Evolutionary conservation across 2,113 vertebrate genomes (phyloP).

Genomic region (Thamnaconus septentrionalis): DNA sequence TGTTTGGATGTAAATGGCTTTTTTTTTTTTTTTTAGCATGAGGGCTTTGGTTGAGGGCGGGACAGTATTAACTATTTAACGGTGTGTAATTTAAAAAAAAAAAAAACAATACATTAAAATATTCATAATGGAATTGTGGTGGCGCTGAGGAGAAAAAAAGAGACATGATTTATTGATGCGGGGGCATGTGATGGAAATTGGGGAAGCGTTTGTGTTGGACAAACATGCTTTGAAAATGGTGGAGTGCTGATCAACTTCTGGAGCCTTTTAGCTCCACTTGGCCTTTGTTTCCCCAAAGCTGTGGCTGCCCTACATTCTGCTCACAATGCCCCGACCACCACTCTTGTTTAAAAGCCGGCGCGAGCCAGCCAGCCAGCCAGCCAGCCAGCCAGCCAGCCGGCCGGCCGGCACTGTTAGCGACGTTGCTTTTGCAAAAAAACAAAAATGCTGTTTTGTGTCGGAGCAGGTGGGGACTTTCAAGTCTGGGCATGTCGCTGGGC

Average conservation of each 20-base stretch:
- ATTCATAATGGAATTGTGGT: conserved; percentile 61
- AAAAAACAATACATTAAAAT: conserved; percentile 63
- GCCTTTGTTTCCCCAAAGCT: conserved; percentile 1
- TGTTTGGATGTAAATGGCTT: conserved; percentile 38
- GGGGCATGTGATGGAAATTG: conserved; percentile 41
- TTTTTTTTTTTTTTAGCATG: not conserved
- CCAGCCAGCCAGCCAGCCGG: not conserved
- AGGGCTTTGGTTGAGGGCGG: conserved; percentile 17
- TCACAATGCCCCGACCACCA: not conserved
- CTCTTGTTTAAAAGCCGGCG: not conserved
- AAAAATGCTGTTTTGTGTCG: conserved; percentile 19
- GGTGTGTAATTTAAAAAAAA: conserved; percentile 40
- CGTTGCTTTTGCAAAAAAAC: too few species aligned
- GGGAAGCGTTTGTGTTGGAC: conserved; percentile 10
- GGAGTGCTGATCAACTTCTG: not conserved
- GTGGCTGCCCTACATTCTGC: conserved; percentile 11
- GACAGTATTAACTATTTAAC: conserved; percentile 55
- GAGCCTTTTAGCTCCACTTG: conserved; percentile 3
- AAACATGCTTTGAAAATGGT: conserved; percentile 12
- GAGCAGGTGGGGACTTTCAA: too few species aligned
- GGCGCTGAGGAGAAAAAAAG: conserved; percentile 8
- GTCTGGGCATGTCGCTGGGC: too few species aligned
- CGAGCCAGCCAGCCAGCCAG: conserved; percentile 5
- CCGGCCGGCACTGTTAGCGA: too few species aligned
- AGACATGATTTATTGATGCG: conserved; percentile 59